Evolutionary conservation across 1,140 invertebrate genomes (phyloP).

Genomic region (Elysia chlorotica): DNA sequence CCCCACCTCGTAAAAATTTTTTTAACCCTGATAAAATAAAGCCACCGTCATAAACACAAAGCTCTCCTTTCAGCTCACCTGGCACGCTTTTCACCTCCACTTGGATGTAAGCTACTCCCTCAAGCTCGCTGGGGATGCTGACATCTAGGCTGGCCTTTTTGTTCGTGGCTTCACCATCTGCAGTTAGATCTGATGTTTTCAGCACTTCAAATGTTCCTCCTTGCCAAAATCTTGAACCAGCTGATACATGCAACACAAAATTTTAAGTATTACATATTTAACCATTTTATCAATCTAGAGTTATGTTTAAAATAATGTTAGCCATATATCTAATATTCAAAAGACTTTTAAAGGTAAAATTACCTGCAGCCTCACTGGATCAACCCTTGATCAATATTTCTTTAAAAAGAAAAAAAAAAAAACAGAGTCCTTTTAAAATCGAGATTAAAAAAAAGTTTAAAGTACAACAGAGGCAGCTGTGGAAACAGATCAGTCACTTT

Average conservation of each 20-base stretch:
- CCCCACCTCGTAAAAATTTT: too few species aligned
- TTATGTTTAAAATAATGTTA: not conserved
- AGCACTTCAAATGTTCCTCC: slow-evolving; percentile 95
- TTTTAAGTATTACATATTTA: not conserved
- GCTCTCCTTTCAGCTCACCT: slow-evolving; percentile 31
- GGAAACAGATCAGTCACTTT: too few species aligned
- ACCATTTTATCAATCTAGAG: not conserved
- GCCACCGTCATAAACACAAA: too few species aligned
- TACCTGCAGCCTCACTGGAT: too few species aligned
- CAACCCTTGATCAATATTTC: too few species aligned
- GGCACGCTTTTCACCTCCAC: slow-evolving; percentile 81
- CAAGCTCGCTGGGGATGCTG: slow-evolving; percentile 88
- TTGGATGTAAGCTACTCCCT: slow-evolving; percentile 94
- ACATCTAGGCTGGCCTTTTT: slow-evolving; percentile 83
- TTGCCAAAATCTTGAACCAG: slow-evolving; percentile 89
- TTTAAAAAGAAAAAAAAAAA: too few species aligned
- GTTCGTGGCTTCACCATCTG: slow-evolving; percentile 55
- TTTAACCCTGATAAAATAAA: too few species aligned
- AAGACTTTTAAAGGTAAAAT: too few species aligned
- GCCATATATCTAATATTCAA: not conserved
- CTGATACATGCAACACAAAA: slow-evolving; percentile 38
- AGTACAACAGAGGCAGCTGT: too few species aligned
- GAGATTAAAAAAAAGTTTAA: not conserved
- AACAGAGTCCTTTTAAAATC: not conserved
- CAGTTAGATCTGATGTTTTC: slow-evolving; percentile 79